Percentiles rank a stretch among this genome's conserved stretches.
Evolutionary conservation across 2,888 invertebrate species (phyloP).

Genomic region (Cacoxenus indagator): DNA sequence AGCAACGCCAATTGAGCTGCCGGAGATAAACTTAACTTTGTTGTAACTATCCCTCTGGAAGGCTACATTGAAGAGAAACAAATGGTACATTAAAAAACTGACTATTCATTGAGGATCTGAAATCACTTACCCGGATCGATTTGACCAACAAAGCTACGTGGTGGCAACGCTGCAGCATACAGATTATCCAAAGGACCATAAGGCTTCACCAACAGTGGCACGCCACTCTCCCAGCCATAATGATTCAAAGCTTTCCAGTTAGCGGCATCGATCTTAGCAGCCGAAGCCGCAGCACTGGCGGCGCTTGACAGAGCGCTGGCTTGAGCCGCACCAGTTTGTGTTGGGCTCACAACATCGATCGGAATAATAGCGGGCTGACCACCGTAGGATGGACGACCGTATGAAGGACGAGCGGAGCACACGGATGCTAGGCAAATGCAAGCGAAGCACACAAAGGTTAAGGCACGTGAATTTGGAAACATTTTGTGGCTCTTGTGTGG

Average conservation of each 20-base stretch:
- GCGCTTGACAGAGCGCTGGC: constrained; percentile 53
- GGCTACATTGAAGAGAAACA: constrained; percentile 42
- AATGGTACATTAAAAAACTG: background rate
- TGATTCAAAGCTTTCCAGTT: constrained; percentile 49
- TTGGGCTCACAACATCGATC: constrained; percentile 28
- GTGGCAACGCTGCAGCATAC: constrained; percentile 62
- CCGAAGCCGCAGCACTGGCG: constrained; percentile 61
- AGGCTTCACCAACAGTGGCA: constrained; percentile 53
- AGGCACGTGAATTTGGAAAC: constrained; percentile 43
- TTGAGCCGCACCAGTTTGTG: constrained; percentile 51
- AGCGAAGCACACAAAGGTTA: constrained; percentile 47
- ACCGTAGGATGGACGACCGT: constrained; percentile 25
- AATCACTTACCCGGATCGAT: constrained; percentile 66
- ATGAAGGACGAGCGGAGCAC: background rate
- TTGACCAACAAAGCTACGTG: constrained; percentile 64
- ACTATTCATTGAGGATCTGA: background rate
- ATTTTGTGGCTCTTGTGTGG: constrained; percentile 30
- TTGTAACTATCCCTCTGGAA: constrained; percentile 53
- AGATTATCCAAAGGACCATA: constrained; percentile 57
- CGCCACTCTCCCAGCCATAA: constrained; percentile 60
- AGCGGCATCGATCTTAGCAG: constrained; percentile 53
- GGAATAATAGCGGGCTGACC: constrained; percentile 20
- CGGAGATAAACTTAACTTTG: constrained; percentile 45
- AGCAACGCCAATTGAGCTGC: constrained; percentile 51
- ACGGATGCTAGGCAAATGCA: constrained; percentile 22